Percentiles rank a stretch among this genome's conserved stretches.
Evolutionary conservation across 2,888 invertebrate genomes (phyloP).

Genomic region (Lutraria lutraria): DNA sequence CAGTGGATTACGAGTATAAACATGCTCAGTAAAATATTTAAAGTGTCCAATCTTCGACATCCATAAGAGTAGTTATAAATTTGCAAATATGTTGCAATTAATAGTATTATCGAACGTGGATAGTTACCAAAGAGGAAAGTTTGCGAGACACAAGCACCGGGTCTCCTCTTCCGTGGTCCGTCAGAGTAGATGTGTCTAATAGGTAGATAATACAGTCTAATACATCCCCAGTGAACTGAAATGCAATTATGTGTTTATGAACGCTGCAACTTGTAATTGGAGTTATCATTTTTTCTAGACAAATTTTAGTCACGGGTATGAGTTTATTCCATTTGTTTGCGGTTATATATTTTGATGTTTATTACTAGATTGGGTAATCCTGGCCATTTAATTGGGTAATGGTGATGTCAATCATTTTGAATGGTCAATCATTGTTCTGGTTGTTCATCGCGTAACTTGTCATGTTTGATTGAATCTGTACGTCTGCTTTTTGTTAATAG

Average conservation of each 20-base stretch:
- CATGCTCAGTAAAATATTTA: not conserved
- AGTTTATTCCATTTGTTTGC: too few relatives aligned
- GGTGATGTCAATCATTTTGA: too few relatives aligned
- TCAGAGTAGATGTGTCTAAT: constrained; percentile 4
- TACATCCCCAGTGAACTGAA: constrained; percentile 11
- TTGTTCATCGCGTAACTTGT: too few relatives aligned
- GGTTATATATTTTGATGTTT: too few relatives aligned
- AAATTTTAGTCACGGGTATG: too few relatives aligned
- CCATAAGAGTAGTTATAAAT: not conserved
- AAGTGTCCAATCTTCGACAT: not conserved
- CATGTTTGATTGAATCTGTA: too few relatives aligned
- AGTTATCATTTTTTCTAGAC: too few relatives aligned
- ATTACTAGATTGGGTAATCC: too few relatives aligned
- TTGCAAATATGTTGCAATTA: not conserved
- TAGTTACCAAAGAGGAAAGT: constrained; percentile 20
- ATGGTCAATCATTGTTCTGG: too few relatives aligned
- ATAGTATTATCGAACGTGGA: not conserved
- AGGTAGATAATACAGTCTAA: constrained; percentile 27
- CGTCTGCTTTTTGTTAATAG: too few relatives aligned
- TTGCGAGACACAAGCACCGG: constrained; percentile 1
- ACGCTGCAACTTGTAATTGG: too few relatives aligned
- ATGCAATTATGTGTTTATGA: not conserved
- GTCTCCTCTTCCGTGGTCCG: constrained; percentile 4
- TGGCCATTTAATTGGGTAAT: too few relatives aligned
- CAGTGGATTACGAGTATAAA: not conserved